Base-by-base conservation (phyloP, 2,888 invertebrate species). In the Phanerotoma sp. region DNA sequence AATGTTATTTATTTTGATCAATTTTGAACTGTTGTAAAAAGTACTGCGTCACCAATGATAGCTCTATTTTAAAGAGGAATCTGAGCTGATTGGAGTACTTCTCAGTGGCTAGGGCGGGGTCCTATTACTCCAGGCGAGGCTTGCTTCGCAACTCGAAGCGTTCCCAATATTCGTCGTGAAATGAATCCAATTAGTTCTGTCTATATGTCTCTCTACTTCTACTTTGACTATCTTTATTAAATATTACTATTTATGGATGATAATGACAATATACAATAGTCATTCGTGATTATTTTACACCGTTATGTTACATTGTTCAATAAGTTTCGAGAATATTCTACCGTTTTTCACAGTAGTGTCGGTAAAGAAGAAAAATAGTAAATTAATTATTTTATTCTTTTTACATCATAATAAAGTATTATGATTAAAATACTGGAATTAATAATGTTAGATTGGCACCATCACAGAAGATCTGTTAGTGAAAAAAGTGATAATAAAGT, bases 21-120 rank as follows among this genome's bases (percentile, higher is more conserved):
- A 25, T 25, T 25, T 25, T 25, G 7, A 25, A 25, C 25, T 7
- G 25, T 25, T 25, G 1, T 7, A 25, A 25, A 25, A 25, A 25
- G 7, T 7, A 25, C 25, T 25, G 25, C 18, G 15, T 44, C 30
- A 18, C 9, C 25, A 25, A 25, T 25, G 25, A 25, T 25, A 25
- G 25, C 25, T 25, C 9, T 25, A 25, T 25, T n/a, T n/a, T n/a
- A n/a, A n/a, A n/a, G 25, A 25, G 25, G 25, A 9, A 25, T 25
- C 9, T 25, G 25, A 44, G 16, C 30, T 16, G 20, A 44, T 44
- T 44, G 44, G 44, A 30, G 18, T 44, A 44, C n/a, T 44, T 13
- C n/a, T 18, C 22, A 42, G n/a, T 45, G 16, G 32, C 15, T 30
- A 40, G 49, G 49, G 49, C 49, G 49, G 49, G 40, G 49, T 40